Conservation (phyloP, 2,797 vertebrate species). For the Hemitrygon akajei region DNA sequence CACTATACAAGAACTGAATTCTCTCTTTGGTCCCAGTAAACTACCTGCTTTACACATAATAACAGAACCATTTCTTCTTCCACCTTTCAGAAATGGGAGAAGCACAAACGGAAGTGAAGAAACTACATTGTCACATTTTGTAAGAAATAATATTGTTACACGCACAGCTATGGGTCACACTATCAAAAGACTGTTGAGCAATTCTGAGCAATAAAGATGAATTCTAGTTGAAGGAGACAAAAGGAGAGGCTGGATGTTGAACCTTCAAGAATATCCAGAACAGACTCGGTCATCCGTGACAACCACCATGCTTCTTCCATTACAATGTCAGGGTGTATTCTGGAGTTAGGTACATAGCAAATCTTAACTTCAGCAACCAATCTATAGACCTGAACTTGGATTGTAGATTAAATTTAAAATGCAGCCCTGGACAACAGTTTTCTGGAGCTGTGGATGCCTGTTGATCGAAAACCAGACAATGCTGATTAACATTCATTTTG, state of each 20-base stretch:
- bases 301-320: neutral
- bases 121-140: neutral
- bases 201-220: neutral
- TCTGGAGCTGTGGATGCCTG: too few relatives aligned
- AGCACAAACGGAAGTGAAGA: too few relatives aligned
- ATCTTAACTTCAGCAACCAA: too few relatives aligned
- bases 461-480: too few relatives aligned
- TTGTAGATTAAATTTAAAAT: too few relatives aligned
- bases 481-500: too few relatives aligned
- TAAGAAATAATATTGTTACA: neutral
- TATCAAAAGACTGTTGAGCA: neutral
- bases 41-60: neutral
- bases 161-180: neutral
- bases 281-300: neutral
- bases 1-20: neutral
- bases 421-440: too few relatives aligned
- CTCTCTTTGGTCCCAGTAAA: neutral
- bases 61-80: neutral
- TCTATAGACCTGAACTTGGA: too few relatives aligned
- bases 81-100: neutral
- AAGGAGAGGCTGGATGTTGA: neutral
- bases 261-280: neutral
- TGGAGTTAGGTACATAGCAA: too few relatives aligned
- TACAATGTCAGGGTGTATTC: neutral
- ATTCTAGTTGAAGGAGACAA: neutral